phyloP scores from a whole-genome alignment of 1,140 invertebrate genomes.

The Drosophila ercepeae region DNA sequence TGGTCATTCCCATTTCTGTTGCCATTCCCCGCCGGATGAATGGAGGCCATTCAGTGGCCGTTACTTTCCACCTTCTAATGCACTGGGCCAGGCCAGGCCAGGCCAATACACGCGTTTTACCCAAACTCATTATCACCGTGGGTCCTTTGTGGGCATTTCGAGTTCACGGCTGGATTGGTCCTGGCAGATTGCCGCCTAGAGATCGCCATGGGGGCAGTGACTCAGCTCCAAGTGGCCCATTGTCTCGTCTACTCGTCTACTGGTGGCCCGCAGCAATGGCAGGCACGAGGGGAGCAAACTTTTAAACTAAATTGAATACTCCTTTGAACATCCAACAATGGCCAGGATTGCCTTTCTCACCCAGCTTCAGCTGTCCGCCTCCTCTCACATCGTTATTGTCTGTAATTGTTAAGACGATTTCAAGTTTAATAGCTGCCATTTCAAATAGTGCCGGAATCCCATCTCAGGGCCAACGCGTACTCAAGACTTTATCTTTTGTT shows the following conservation, averaged over 20 bases:
- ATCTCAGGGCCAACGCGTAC: slow-evolving; percentile 2
- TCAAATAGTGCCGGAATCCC: slow-evolving; percentile 1
- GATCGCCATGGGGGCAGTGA: slow-evolving; percentile 30
- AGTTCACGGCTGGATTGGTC: slow-evolving; percentile 46
- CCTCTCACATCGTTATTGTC: slow-evolving; percentile 37
- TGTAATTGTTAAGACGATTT: slow-evolving; percentile 40
- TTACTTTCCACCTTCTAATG: slow-evolving; percentile 33
- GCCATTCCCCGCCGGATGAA: slow-evolving; percentile 32
- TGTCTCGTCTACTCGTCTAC: slow-evolving; percentile 40
- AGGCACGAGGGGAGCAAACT: slow-evolving; percentile 20
- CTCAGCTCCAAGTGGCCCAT: slow-evolving; percentile 35
- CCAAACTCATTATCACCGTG: slow-evolving; percentile 70
- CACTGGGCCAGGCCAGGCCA: slow-evolving; percentile 11
- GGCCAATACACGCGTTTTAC: slow-evolving; percentile 30
- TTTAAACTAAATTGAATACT: slow-evolving; percentile 48
- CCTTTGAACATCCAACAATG: slow-evolving; percentile 40
- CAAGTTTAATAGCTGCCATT: slow-evolving; percentile 40
- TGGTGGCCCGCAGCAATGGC: slow-evolving; percentile 28
- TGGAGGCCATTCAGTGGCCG: slow-evolving; percentile 50
- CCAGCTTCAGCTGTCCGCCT: background rate
- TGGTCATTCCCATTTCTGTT: slow-evolving; percentile 6
- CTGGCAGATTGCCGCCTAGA: slow-evolving; percentile 50
- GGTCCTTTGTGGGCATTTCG: slow-evolving; percentile 64
- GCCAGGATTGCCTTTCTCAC: background rate
- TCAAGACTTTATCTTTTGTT: slow-evolving; percentile 33